Base-by-base conservation (phyloP, 2,113 vertebrate species). In the Syrmaticus mikado region DNA sequence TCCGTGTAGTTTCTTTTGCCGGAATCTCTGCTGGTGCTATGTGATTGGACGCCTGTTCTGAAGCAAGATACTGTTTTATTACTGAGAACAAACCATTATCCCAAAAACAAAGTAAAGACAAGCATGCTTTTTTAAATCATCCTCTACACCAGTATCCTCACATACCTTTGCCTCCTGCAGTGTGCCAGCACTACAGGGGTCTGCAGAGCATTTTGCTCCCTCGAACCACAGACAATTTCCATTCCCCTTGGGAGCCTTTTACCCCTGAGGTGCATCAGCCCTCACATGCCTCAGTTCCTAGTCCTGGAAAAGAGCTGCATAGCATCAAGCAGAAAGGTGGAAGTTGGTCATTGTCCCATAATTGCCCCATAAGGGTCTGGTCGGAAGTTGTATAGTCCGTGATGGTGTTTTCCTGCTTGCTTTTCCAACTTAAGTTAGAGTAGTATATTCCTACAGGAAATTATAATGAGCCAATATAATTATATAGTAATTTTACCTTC, bases 401-500 rank as follows among this genome's bases (percentile, higher is more conserved):
- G 7, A 34, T 64, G 67, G 45, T 5, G 0, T 82, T 92, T 76
- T 75, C 89, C 86, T 89, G 45, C 78, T 76, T 14, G 3, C 30
- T 89, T 85, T 89, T 85, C 81, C 1, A 1, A 60, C 78, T 79
- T 8, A 11, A 48, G 46, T 55, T 21, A 21, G 30, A 41, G 45
- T 13, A 40, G 50, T 32, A 0, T 79, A 78, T 93, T 90, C 93
- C 90, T 90, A 8, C 80, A 91, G 94, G 94, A 96, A 96, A 95
- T 94, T 65, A 48, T 82, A 84, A 87, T 79, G 5, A 90, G 74
- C 80, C 94, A 84, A 87, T 95, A 43, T 48, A 89, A 95, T 96
- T 96, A 93, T 13, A 18, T 4, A 79, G 70, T 53, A 76, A 84
- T 92, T 92, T 86, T 95, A 72, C 90, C 88, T 96, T 90, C 90